Evolutionary conservation across 2,113 vertebrate species (phyloP).

Genomic region (Corythaeola cristata): DNA sequence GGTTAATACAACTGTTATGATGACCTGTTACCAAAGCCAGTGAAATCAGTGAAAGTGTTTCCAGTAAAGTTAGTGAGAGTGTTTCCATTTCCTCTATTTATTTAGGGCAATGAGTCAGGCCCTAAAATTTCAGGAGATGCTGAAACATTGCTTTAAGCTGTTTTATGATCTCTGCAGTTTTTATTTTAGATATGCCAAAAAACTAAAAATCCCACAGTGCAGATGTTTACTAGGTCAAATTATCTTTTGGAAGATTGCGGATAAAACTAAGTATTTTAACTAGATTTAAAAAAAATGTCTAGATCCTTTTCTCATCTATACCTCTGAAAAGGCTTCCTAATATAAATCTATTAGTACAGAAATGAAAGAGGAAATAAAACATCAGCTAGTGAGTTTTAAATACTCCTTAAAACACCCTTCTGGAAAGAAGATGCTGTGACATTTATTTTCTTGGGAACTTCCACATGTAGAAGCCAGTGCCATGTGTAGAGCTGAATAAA

Average conservation of each 20-base stretch:
- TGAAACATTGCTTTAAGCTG: not conserved
- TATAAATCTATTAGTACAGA: not conserved
- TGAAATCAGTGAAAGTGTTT: not conserved
- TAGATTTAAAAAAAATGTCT: not conserved
- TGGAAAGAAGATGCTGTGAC: not conserved
- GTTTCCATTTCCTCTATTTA: constrained; percentile 20
- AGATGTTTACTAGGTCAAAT: not conserved
- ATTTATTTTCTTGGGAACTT: not conserved
- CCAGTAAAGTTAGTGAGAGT: not conserved
- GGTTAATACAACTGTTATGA: not conserved
- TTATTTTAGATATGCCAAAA: not conserved
- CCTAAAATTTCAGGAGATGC: not conserved
- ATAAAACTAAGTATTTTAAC: not conserved
- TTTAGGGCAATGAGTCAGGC: not conserved
- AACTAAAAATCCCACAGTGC: not conserved
- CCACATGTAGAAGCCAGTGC: not conserved
- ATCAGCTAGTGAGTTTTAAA: not conserved
- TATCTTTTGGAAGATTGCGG: not conserved
- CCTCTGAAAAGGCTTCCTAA: not conserved
- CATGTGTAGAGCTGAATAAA: not conserved
- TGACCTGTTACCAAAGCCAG: not conserved
- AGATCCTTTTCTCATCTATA: not conserved
- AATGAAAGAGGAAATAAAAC: not conserved
- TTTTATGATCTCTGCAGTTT: not conserved
- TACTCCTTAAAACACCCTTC: not conserved